phyloP scores from a whole-genome alignment of 2,113 vertebrate species.

The Alexandromys fortis region DNA sequence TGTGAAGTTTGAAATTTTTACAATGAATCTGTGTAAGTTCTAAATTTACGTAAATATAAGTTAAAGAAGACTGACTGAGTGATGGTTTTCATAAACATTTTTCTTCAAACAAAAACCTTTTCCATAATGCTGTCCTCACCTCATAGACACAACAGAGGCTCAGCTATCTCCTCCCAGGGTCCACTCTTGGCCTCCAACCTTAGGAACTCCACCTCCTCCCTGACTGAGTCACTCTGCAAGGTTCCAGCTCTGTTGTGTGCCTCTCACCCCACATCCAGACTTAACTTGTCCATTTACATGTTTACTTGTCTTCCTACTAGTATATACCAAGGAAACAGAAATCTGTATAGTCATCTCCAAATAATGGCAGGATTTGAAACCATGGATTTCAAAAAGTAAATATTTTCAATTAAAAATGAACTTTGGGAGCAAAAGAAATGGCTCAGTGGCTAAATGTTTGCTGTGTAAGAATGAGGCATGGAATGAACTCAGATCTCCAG shows the following conservation, averaged over 20 bases:
- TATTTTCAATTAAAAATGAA: conserved; percentile 20
- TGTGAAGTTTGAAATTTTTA: conserved; percentile 35
- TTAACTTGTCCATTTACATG: not conserved
- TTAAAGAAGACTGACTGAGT: conserved; percentile 51
- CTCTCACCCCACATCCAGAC: not conserved
- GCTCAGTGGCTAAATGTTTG: not conserved
- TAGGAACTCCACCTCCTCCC: not conserved
- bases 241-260: too few species aligned
- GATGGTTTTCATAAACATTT: conserved; percentile 58
- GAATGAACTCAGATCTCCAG: not conserved
- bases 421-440: not conserved
- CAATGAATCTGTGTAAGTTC: conserved; percentile 64
- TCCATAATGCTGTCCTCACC: not conserved
- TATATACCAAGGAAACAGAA: not conserved
- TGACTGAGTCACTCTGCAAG: not conserved
- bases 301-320: not conserved
- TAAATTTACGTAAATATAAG: conserved; percentile 74
- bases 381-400: not conserved
- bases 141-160: not conserved
- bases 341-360: not conserved
- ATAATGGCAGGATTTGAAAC: not conserved
- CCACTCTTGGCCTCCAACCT: not conserved
- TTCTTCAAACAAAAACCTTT: conserved; percentile 63
- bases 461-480: not conserved
- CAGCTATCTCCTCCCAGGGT: not conserved